Evolutionary conservation across 2,797 vertebrate species (phyloP).

Genomic region (Spinus pinus): DNA sequence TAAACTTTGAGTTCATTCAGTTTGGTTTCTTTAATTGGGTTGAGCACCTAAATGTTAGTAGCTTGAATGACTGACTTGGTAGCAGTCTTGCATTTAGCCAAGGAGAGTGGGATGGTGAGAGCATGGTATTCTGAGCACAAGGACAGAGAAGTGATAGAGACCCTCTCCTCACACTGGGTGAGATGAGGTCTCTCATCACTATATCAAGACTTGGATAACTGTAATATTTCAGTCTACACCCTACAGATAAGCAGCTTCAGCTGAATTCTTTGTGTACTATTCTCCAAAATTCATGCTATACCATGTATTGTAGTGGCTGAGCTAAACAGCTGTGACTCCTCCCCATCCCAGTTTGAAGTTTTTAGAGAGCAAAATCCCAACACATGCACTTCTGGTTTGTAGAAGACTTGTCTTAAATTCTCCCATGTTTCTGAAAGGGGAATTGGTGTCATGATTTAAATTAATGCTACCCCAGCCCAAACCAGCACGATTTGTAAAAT

Average conservation of each 20-base stretch:
- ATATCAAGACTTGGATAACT: not conserved
- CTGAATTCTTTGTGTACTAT: not conserved
- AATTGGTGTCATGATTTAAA: not conserved
- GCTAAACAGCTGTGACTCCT: not conserved
- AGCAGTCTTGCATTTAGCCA: not conserved
- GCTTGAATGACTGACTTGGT: not conserved
- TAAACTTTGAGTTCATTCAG: accelerated
- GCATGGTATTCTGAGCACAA: not conserved
- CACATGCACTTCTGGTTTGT: not conserved
- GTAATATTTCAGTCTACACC: not conserved
- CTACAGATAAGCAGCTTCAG: not conserved
- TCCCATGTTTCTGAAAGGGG: not conserved
- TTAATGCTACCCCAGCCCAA: not conserved
- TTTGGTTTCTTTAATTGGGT: not conserved
- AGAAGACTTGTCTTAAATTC: not conserved
- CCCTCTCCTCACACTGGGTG: not conserved
- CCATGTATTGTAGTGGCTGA: not conserved
- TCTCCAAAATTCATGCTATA: not conserved
- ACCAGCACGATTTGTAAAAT: not conserved
- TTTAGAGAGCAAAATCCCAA: not conserved
- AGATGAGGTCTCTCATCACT: not conserved
- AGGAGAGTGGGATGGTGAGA: not conserved
- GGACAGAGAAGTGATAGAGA: not conserved
- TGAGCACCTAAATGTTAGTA: not conserved
- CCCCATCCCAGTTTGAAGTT: not conserved